phyloP scores from a whole-genome alignment of 2,888 invertebrate genomes.

The Smittia sp. region DNA sequence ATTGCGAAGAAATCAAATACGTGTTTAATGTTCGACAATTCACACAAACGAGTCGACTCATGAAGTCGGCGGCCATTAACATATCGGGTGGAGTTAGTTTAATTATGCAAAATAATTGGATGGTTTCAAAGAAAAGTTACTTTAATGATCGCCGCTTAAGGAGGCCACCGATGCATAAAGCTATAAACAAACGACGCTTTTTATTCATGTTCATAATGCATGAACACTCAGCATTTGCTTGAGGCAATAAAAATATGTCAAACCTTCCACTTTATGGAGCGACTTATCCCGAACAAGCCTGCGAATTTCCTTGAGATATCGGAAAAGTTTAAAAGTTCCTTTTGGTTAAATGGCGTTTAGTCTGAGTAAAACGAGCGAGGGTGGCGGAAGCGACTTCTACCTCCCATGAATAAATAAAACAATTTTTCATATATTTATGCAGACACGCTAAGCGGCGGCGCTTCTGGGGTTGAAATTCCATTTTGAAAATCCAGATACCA shows the following conservation, averaged over 20 bases:
- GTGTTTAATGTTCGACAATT: conserved; percentile 38
- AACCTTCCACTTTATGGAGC: background rate
- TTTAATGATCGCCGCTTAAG: background rate
- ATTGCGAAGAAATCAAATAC: conserved; percentile 3
- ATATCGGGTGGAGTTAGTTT: background rate
- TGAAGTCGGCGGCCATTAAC: conserved; percentile 6
- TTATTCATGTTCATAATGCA: conserved; percentile 16
- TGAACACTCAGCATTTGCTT: background rate
- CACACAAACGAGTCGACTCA: conserved; percentile 10
- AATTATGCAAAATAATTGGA: conserved; percentile 30
- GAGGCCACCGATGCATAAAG: conserved; percentile 23
- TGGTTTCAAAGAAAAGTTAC: conserved; percentile 18
- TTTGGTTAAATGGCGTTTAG: conserved; percentile 40
- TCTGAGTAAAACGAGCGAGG: conserved; percentile 15
- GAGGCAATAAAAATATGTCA: background rate
- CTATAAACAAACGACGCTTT: conserved; percentile 33
- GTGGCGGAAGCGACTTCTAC: background rate
- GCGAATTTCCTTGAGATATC: too few relatives aligned
- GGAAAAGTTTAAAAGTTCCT: background rate
- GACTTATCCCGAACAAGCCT: too few relatives aligned
- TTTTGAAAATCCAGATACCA: conserved; percentile 7
- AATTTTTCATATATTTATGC: conserved; percentile 32
- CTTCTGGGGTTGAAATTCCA: conserved; percentile 6
- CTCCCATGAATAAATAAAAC: conserved; percentile 31
- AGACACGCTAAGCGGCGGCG: background rate